Base-by-base conservation (phyloP, 2,113 vertebrate species). In the Pachyramphus minor region DNA sequence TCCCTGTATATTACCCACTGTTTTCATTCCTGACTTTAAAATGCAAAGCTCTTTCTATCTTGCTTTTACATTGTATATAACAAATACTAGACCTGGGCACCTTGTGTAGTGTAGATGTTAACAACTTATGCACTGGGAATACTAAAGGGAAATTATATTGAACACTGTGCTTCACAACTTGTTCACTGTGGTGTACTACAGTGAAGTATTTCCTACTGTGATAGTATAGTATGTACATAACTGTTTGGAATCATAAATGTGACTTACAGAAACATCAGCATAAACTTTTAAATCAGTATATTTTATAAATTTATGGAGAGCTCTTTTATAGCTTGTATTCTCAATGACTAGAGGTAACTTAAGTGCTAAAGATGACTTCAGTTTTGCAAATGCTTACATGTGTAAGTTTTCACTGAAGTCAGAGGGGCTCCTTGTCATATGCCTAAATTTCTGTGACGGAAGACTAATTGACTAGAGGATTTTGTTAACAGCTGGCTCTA, bases 91-190 rank as follows among this genome's bases (percentile, higher is more conserved):
- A 91, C 74, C 33, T 94, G 96, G 95, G 89, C 81, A 55, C 64
- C 81, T 92, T 95, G 68, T 95, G n/a, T 76, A 69, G 71, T 79
- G 62, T 82, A 76, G 74, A 90, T 96, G 25, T 93, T 71, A 94
- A 95, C 94, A 91, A 76, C 90, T 82, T 93, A 86, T 83, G 96
- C 97, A 85, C 91, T 92, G 87, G 97, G 92, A 87, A 89, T 96
- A 90, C 95, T 74, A 89, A 97, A 97, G 95, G 97, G 97, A 97
- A 94, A 82, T 93, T 91, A 47, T 90, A 44, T 84, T 87, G 68
- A 97, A 90, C 98, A 98, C 98, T 98, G 98, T 98, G 98, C 97
- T 98, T 96, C 97, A 93, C 83, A 69, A 95, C 68, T 95, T 83
- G 96, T 82, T 97, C 97, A 97, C 98, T 98, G 98, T 97, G 96